Percentiles rank a stretch among this genome's conserved stretches.
phyloP scores from a whole-genome alignment of 1,140 invertebrate genomes.

The Eurosta solidaginis region DNA sequence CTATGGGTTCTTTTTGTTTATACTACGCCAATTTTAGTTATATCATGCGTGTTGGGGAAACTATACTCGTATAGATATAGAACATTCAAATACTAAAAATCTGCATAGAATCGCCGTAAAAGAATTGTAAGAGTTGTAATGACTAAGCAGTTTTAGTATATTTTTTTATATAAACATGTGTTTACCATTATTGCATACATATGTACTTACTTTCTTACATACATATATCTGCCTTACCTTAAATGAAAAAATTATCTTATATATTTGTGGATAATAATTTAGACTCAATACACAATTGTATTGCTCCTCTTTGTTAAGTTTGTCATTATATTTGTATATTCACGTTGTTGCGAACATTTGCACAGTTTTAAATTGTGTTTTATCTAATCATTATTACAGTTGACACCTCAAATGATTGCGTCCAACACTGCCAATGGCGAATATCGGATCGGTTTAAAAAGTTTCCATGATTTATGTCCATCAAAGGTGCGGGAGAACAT shows the following conservation, averaged over 20 bases:
- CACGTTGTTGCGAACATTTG: background rate
- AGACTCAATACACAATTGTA: background rate
- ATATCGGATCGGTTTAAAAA: conserved; percentile 86
- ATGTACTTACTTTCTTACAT: background rate
- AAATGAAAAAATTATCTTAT: too few relatives aligned
- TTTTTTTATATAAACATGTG: too few relatives aligned
- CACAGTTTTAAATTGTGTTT: background rate
- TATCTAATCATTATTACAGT: conserved; percentile 22
- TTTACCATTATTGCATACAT: too few relatives aligned
- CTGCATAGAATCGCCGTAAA: too few relatives aligned
- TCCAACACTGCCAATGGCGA: conserved; percentile 64
- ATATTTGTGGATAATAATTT: background rate
- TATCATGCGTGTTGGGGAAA: too few relatives aligned
- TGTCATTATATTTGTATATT: too few relatives aligned
- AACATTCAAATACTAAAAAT: too few relatives aligned
- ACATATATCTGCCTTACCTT: background rate
- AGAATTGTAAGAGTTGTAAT: too few relatives aligned
- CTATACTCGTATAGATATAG: too few relatives aligned
- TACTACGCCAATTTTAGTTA: too few relatives aligned
- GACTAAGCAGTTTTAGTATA: too few relatives aligned
- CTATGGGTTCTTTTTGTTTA: too few relatives aligned
- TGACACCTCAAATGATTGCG: conserved; percentile 43
- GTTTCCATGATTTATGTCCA: conserved; percentile 86
- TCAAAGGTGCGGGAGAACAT: conserved; percentile 81
- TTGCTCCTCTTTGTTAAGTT: background rate